Evolutionary conservation across 2,888 invertebrate genomes (phyloP), one percentile per base, ranked within the genome.

Genomic region (Pheosia gnoma): DNA sequence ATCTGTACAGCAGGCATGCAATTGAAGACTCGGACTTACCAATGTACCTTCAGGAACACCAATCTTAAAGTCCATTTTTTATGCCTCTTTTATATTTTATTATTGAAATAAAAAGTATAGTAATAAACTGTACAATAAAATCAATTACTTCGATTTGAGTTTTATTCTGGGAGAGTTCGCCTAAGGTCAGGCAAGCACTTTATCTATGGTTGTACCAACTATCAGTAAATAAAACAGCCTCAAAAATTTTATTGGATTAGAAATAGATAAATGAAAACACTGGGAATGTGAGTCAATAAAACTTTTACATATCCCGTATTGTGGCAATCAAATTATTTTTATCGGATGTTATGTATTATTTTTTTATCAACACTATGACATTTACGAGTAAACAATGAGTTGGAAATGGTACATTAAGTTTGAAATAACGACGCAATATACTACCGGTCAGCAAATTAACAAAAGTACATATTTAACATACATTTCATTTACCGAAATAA

Each of bases 271-370:
- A 58, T 52, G 53, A 25, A 53, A 5, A 51, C 25, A 25, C 25
- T 25, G 25, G 25, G 25, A 25, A 25, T 25, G 25, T 53, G 56
- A 57, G 51, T 58, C 61, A 41, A 60, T 63, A 59, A 66, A 66
- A 63, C 52, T 51, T 52, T 45, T 54, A 54, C 49, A 39, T 58
- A 37, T 52, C 55, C 61, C 41, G 38, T 11, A 53, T 61, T 57
- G 57, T 9, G 57, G 36, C 61, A 59, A 61, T 54, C 54, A 57
- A 66, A 52, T 57, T 59, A 56, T 62, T 65, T 71, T 64, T 72
- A 72, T 70, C 57, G 60, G 60, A 67, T 61, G 57, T 62, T 57
- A 68, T 68, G 66, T 63, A 71, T 74, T 69, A 65, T 63, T 68
- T 39, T 63, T 68, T 39, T 65, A 65, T 62, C 63, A 60, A 59